Conservation (phyloP, 2,888 invertebrate genomes). For the Ornithoptera alexandrae region DNA sequence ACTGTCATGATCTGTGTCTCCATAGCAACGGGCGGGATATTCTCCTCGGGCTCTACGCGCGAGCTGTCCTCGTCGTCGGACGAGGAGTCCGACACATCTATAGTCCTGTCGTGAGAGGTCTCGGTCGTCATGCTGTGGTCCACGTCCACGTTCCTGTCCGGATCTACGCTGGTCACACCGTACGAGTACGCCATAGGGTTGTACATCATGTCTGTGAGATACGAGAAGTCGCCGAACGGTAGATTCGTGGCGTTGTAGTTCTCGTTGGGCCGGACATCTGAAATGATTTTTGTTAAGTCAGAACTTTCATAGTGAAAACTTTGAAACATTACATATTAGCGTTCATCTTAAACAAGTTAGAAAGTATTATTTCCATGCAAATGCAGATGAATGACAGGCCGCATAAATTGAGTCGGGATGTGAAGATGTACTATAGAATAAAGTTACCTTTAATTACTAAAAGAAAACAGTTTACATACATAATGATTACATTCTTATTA, state of each 20-base stretch:
- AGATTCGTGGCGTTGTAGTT: conserved; percentile 78
- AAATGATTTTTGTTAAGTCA: conserved; percentile 22
- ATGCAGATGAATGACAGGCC: conserved; percentile 1
- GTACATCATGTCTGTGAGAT: conserved; percentile 76
- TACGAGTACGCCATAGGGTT: conserved; percentile 68
- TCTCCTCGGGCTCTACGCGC: conserved; percentile 60
- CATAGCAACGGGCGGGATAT: conserved; percentile 56
- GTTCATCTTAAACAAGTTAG: not conserved
- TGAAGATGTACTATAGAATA: no score
- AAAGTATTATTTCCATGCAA: conserved; percentile 1
- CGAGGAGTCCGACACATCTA: conserved; percentile 69
- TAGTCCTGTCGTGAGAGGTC: conserved; percentile 61
- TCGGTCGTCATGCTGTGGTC: conserved; percentile 51
- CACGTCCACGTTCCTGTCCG: conserved; percentile 57
- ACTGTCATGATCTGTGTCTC: conserved; percentile 76
- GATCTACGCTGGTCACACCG: conserved; percentile 60
- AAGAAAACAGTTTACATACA: no score
- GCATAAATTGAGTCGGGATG: conserved; percentile 6
- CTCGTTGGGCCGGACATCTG: conserved; percentile 75
- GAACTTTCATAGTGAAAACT: not conserved
- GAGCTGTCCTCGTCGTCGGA: conserved; percentile 64
- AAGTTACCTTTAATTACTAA: no score
- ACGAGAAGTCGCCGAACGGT: conserved; percentile 78
- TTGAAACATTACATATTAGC: not conserved
- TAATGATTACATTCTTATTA: no score